A percentile compares a stretch with the other conserved stretches of the same genome.
phyloP scores from a whole-genome alignment of 2,888 invertebrate species.

The Ectemnius lituratus region DNA sequence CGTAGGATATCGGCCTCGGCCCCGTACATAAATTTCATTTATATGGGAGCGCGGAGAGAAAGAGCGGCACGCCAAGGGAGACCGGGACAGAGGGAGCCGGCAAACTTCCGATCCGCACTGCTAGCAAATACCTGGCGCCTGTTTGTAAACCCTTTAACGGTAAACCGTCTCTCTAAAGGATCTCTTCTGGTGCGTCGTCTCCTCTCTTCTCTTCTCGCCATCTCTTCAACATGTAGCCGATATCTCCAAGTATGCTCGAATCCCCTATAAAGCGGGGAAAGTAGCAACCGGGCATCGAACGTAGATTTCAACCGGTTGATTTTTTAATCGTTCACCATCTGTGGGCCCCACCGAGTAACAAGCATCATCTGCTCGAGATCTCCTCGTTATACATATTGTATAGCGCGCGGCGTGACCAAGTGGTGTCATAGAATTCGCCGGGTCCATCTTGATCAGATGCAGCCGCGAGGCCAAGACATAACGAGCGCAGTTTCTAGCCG shows the following conservation, averaged over 20 bases:
- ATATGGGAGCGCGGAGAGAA: conserved; percentile 58
- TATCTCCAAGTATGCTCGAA: conserved; percentile 1
- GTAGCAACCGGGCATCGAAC: conserved; percentile 13
- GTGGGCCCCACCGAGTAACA: too few relatives aligned
- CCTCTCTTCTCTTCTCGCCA: conserved; percentile 15
- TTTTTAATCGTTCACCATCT: background rate
- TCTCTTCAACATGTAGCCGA: conserved; percentile 13
- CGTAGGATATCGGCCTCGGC: conserved; percentile 54
- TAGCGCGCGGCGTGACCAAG: background rate
- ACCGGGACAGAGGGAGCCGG: conserved; percentile 10
- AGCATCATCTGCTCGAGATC: background rate
- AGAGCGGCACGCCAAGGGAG: conserved; percentile 24
- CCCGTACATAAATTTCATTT: conserved; percentile 63
- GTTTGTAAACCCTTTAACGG: conserved; percentile 63
- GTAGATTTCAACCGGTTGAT: conserved; percentile 5
- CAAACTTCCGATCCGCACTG: conserved; percentile 53
- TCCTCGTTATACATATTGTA: background rate
- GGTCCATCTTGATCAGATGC: background rate
- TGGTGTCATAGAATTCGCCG: background rate
- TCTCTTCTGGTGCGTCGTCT: conserved; percentile 39
- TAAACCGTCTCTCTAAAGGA: conserved; percentile 51
- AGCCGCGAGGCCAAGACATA: background rate
- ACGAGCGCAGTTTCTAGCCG: background rate
- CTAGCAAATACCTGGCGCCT: conserved; percentile 61
- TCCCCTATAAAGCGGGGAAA: conserved; percentile 43